These are phyloP conservation scores for Euproctis similis DNA, from an alignment of 2,888 invertebrate species.

Conservation along the genomic window DNA sequence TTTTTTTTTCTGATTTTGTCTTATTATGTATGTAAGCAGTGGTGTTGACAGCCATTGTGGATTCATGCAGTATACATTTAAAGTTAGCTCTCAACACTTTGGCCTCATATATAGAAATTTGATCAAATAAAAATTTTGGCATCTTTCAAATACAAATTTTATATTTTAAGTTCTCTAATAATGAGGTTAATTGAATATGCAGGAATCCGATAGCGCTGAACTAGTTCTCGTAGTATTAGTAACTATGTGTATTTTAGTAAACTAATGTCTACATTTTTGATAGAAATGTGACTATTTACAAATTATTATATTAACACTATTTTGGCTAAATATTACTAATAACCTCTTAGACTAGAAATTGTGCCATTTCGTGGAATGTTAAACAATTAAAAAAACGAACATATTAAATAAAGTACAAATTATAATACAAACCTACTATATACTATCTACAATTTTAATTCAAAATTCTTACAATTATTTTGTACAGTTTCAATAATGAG, in stretches of 20 bases:
- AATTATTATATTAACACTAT: conserved; percentile 60
- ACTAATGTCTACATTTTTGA: conserved; percentile 46
- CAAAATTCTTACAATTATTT: conserved; percentile 53
- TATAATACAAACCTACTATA: conserved; percentile 22
- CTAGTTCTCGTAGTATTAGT: conserved; percentile 56
- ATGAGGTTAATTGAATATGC: conserved; percentile 13
- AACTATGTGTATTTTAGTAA: conserved; percentile 41
- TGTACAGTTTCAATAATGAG: conserved; percentile 52
- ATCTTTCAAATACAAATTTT: conserved; percentile 2
- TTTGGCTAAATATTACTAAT: conserved; percentile 73
- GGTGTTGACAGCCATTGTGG: conserved; percentile 35
- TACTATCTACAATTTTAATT: conserved; percentile 56
- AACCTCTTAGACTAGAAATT: conserved; percentile 63
- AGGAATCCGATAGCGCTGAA: conserved; percentile 57
- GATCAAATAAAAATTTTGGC: conserved; percentile 24
- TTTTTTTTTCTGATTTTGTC: conserved; percentile 29
- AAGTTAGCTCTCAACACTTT: conserved; percentile 17
- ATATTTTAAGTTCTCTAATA: no score
- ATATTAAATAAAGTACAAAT: conserved; percentile 6
- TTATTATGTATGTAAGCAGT: conserved; percentile 40
- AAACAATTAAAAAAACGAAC: conserved; percentile 26
- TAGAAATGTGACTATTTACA: conserved; percentile 68
- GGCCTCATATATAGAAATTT: conserved; percentile 24
- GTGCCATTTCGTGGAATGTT: conserved; percentile 59
- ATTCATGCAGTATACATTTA: conserved; percentile 33